These are phyloP conservation scores for Seira musarum DNA, from an alignment of 2,888 invertebrate species.

Conservation along the genomic window DNA sequence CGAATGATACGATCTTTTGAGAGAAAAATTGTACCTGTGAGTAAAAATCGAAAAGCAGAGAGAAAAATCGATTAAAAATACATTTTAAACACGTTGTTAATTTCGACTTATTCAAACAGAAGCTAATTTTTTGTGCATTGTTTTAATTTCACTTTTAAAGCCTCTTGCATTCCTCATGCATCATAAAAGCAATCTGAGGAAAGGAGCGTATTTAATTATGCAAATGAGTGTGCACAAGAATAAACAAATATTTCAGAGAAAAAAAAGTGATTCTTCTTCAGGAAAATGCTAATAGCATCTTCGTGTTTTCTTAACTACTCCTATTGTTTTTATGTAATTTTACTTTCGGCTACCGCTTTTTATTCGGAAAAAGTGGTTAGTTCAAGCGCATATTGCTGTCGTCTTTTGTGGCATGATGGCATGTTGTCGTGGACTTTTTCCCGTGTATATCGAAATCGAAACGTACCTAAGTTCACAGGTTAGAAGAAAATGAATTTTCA, in stretches of 20 bases:
- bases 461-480: too few species aligned
- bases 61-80: conserved; percentile 25
- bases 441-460: too few species aligned
- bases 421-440: too few species aligned
- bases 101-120: conserved; percentile 13
- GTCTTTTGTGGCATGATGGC: conserved; percentile 21
- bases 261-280: conserved; percentile 26
- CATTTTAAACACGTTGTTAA: conserved; percentile 31
- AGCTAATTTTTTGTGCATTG: neutral
- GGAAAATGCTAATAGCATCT: conserved; percentile 45
- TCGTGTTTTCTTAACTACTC: conserved; percentile 30
- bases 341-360: conserved; percentile 47
- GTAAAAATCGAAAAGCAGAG: conserved; percentile 1
- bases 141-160: neutral
- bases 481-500: conserved; percentile 36
- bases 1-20: neutral
- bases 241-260: conserved; percentile 32
- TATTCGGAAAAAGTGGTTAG: neutral
- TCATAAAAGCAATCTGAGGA: conserved; percentile 38
- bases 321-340: conserved; percentile 32
- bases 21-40: conserved; percentile 4
- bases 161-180: neutral
- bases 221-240: conserved; percentile 45
- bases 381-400: neutral
- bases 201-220: conserved; percentile 45